These are phyloP conservation scores for Budorcas taxicolor DNA, from an alignment of 2,113 vertebrate genomes.

Conservation along the genomic window DNA sequence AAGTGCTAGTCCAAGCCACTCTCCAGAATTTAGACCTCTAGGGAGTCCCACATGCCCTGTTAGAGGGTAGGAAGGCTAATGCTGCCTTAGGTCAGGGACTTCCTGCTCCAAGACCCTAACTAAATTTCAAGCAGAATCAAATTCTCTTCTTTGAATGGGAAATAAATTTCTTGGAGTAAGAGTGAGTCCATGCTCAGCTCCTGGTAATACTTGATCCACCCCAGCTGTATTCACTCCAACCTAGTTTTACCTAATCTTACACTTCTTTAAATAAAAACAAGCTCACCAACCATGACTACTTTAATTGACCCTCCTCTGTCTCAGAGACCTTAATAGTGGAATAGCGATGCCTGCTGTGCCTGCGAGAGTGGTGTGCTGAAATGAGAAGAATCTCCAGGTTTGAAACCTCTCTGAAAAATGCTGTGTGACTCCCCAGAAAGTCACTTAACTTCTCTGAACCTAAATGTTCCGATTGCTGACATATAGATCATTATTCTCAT, in stretches of 20 bases:
- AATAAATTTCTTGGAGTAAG: conserved; percentile 11
- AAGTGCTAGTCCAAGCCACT: background rate
- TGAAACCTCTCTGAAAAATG: background rate
- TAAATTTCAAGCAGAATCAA: background rate
- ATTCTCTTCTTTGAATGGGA: conserved; percentile 1
- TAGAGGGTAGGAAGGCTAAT: background rate
- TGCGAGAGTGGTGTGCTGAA: background rate
- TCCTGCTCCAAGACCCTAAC: background rate
- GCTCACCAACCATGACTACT: background rate
- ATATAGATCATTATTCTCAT: background rate
- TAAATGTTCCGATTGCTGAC: background rate
- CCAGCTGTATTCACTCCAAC: background rate
- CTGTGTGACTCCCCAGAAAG: background rate
- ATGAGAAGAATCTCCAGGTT: background rate
- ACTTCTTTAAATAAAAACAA: conserved; percentile 30
- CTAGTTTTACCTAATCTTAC: background rate
- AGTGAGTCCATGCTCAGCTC: background rate
- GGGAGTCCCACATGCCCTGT: background rate
- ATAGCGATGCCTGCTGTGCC: background rate
- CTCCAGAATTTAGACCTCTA: background rate
- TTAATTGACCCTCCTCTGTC: background rate
- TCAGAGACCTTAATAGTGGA: background rate
- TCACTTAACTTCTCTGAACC: background rate
- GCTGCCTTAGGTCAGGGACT: background rate
- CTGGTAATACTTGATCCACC: background rate